These are phyloP conservation scores for Strix uralensis DNA, from an alignment of 2,113 vertebrate genomes.

Conservation along the genomic window DNA sequence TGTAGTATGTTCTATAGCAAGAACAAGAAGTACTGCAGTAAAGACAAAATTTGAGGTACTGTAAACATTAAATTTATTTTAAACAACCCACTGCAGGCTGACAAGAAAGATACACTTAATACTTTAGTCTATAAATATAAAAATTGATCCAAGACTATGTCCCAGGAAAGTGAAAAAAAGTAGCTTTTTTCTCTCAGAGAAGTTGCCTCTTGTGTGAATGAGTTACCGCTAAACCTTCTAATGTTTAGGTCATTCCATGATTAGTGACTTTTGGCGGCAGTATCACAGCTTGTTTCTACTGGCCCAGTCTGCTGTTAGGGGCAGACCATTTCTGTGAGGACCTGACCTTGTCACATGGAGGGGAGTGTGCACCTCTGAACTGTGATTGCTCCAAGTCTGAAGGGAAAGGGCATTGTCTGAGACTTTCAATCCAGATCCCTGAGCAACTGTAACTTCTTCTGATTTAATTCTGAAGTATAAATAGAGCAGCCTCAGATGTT, in stretches of 20 bases:
- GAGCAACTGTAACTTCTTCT: neutral
- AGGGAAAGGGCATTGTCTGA: neutral
- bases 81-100: neutral
- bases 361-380: neutral
- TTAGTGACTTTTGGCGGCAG: neutral
- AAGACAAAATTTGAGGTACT: conserved; percentile 8
- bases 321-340: neutral
- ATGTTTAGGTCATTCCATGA: neutral
- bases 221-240: neutral
- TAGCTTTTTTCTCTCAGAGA: neutral
- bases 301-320: neutral
- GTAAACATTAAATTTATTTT: conserved; percentile 18
- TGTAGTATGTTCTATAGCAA: neutral
- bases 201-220: neutral
- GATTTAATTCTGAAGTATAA: neutral
- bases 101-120: conserved; percentile 11
- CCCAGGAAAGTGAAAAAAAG: neutral
- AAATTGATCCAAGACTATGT: conserved; percentile 25
- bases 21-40: conserved; percentile 13
- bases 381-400: neutral
- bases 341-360: neutral
- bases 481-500: neutral
- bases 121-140: conserved; percentile 22
- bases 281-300: neutral
- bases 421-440: neutral